Percentiles rank a stretch among this genome's conserved stretches.
Evolutionary conservation across 2,888 invertebrate genomes (phyloP).

Genomic region (Patella depressa): DNA sequence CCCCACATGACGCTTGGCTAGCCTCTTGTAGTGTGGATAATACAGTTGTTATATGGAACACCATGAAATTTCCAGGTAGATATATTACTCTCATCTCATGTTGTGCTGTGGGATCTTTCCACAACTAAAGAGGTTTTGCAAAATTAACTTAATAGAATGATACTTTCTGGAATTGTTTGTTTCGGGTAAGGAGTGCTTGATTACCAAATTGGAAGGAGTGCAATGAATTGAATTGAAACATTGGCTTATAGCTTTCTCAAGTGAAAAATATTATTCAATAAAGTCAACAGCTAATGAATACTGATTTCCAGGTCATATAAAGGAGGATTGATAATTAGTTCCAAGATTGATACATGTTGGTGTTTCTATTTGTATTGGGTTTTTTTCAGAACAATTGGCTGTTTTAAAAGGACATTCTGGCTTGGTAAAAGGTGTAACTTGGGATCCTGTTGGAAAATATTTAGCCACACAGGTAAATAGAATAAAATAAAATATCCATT

Average conservation of each 20-base stretch:
- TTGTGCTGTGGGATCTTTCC: background rate
- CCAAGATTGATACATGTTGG: too few relatives aligned
- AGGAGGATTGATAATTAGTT: too few relatives aligned
- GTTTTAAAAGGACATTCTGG: slow-evolving; percentile 89
- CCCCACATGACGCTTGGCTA: slow-evolving; percentile 91
- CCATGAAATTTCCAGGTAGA: slow-evolving; percentile 83
- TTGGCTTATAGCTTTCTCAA: too few relatives aligned
- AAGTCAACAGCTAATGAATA: too few relatives aligned
- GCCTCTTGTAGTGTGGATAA: slow-evolving; percentile 98
- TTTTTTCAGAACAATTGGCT: slow-evolving; percentile 75
- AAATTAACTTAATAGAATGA: background rate
- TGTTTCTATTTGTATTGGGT: background rate
- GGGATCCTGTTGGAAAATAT: slow-evolving; percentile 99
- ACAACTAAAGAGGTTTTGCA: background rate
- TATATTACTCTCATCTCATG: background rate
- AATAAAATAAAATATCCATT: slow-evolving; percentile 12
- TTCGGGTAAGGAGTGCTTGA: background rate
- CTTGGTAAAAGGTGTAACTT: slow-evolving; percentile 95
- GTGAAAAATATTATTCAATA: too few relatives aligned
- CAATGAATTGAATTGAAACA: too few relatives aligned
- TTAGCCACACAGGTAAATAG: slow-evolving; percentile 84
- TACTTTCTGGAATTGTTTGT: background rate
- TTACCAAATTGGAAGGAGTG: too few relatives aligned
- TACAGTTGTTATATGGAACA: slow-evolving; percentile 97
- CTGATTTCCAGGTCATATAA: too few relatives aligned